Conservation (phyloP, 2,113 vertebrate species). For the Cyprinodon brontotheroides region DNA sequence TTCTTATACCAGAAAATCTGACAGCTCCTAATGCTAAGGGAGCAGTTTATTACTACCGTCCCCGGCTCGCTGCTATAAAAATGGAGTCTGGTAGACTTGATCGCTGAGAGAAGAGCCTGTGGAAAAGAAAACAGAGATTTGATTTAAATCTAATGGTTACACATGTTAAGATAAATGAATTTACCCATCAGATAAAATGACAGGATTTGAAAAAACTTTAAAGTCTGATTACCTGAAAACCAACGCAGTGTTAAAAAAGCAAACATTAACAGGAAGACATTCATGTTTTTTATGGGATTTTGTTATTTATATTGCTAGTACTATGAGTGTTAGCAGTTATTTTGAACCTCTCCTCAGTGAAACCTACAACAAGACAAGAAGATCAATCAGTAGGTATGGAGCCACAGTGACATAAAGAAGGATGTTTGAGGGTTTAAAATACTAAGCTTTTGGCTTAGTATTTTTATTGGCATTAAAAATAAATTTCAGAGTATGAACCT, state of each 20-base stretch:
- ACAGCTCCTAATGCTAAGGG: constrained; percentile 31
- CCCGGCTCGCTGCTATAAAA: not conserved
- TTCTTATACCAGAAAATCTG: constrained; percentile 58
- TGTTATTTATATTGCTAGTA: too few species aligned
- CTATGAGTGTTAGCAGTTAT: too few species aligned
- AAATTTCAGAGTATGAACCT: too few species aligned
- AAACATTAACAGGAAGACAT: not conserved
- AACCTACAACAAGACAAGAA: not conserved
- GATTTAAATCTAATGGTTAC: not conserved
- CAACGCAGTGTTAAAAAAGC: not conserved
- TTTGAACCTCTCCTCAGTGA: too few species aligned
- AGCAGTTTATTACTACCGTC: too few species aligned
- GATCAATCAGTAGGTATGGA: not conserved
- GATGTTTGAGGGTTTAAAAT: too few species aligned
- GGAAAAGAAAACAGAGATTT: not conserved
- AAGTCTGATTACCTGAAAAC: not conserved
- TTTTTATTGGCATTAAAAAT: too few species aligned
- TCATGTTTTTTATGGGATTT: too few species aligned
- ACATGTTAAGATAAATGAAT: too few species aligned
- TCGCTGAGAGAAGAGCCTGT: constrained; percentile 36
- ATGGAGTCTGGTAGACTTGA: constrained; percentile 27
- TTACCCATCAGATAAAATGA: too few species aligned
- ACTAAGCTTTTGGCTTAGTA: too few species aligned
- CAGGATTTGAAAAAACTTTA: not conserved
- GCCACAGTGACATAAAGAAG: too few species aligned